Percentiles rank a stretch among this genome's conserved stretches.
phyloP scores from a whole-genome alignment of 2,888 invertebrate species.

The Enoplolaimus lenunculus region DNA sequence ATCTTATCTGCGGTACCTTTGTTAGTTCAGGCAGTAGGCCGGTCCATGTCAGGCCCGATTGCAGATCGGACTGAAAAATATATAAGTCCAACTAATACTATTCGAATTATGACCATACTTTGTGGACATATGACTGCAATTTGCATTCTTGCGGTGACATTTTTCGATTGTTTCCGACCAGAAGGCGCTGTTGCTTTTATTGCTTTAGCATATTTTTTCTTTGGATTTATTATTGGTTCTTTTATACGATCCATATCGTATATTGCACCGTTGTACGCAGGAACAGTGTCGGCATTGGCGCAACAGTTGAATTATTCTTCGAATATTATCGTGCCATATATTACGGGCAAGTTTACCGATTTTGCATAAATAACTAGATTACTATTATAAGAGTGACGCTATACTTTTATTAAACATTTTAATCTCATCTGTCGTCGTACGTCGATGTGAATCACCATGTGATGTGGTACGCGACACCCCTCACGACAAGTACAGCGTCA shows the following conservation, averaged over 20 bases:
- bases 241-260: background rate
- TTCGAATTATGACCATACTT: background rate
- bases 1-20: background rate
- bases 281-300: background rate
- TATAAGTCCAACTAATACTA: background rate
- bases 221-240: slow-evolving; percentile 10
- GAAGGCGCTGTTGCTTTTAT: slow-evolving; percentile 2
- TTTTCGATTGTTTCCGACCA: background rate
- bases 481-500: too few species aligned
- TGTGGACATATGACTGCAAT: background rate
- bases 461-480: too few species aligned
- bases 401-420: too few species aligned
- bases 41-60: background rate
- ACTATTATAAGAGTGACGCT: too few species aligned
- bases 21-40: background rate
- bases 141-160: background rate
- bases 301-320: background rate
- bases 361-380: too few species aligned
- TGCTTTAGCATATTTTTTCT: slow-evolving; percentile 2
- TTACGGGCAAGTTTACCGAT: background rate
- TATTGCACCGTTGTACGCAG: background rate
- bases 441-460: too few species aligned
- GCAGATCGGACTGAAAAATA: background rate
- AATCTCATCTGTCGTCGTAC: too few species aligned
- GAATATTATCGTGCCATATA: background rate